Percentiles rank a stretch among this genome's conserved stretches.
Conservation (phyloP, 92 coral and sea anemone species). For the Epizoanthus stellaris region DNA sequence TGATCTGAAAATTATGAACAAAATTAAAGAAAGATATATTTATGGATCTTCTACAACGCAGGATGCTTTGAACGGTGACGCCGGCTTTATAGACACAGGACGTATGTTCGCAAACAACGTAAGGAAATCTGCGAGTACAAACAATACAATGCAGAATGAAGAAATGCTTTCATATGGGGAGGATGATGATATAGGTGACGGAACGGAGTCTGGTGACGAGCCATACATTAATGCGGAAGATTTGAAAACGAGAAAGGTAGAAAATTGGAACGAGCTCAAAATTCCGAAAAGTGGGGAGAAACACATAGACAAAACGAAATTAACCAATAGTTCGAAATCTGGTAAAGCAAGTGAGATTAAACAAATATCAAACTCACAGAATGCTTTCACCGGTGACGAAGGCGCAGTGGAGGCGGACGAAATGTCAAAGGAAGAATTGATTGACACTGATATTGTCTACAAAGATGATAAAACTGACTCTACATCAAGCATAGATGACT, state of each 20-base stretch:
- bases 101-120: slow-evolving; percentile 30
- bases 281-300: no score
- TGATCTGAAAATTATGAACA: background rate
- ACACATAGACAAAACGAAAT: background rate
- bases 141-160: background rate
- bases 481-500: background rate
- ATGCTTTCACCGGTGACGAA: slow-evolving; percentile 28
- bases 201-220: background rate
- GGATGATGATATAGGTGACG: background rate
- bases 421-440: background rate
- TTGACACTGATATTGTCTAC: background rate
- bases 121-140: background rate
- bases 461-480: background rate
- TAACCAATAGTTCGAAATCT: background rate
- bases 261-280: background rate
- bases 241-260: background rate
- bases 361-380: background rate
- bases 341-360: background rate
- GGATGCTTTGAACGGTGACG: slow-evolving; percentile 9
- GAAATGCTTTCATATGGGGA: background rate
- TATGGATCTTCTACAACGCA: background rate
- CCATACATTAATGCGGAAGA: background rate
- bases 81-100: slow-evolving; percentile 21
- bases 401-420: slow-evolving; percentile 22
- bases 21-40: background rate